A percentile compares a stretch with the other conserved stretches of the same genome.
Conservation (phyloP, 2,113 vertebrate species). For the Cololabis saira region DNA sequence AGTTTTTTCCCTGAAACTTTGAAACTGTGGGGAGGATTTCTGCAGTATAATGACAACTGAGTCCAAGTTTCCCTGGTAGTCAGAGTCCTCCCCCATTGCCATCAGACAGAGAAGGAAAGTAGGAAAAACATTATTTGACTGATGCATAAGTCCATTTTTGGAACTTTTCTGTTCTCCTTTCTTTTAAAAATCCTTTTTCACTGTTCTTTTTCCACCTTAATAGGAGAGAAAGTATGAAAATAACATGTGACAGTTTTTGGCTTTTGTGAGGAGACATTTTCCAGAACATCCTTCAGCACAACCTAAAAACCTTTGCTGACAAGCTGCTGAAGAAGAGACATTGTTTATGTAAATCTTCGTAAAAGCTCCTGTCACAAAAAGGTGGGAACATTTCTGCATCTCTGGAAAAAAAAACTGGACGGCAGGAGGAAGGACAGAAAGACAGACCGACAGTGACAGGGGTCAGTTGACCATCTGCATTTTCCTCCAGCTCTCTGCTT, state of each 20-base stretch:
- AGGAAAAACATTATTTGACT: no score
- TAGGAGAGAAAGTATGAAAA: not conserved
- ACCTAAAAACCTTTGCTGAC: not conserved
- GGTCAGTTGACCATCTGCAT: conserved; percentile 29
- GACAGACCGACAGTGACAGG: conserved; percentile 7
- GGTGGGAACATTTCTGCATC: not conserved
- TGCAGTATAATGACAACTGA: conserved; percentile 46
- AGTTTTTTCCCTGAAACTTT: conserved; percentile 28
- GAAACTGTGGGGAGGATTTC: conserved; percentile 38
- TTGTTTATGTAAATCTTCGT: conserved; percentile 4
- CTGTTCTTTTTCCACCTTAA: not conserved
- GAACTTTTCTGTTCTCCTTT: not conserved
- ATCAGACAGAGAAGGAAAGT: conserved; percentile 15
- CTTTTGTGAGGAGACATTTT: no score
- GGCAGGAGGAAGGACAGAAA: conserved; percentile 9
- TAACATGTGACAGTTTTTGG: no score
- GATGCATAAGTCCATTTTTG: no score
- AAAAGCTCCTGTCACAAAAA: not conserved
- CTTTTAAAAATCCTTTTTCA: not conserved
- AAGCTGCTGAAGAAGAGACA: conserved; percentile 14
- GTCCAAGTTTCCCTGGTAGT: conserved; percentile 31
- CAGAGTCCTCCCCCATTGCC: conserved; percentile 35
- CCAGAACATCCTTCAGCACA: no score
- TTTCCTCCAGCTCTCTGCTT: conserved; percentile 41
- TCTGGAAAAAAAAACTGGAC: not conserved